Conservation (phyloP, 2,797 vertebrate genomes). For the Erethizon dorsatum region DNA sequence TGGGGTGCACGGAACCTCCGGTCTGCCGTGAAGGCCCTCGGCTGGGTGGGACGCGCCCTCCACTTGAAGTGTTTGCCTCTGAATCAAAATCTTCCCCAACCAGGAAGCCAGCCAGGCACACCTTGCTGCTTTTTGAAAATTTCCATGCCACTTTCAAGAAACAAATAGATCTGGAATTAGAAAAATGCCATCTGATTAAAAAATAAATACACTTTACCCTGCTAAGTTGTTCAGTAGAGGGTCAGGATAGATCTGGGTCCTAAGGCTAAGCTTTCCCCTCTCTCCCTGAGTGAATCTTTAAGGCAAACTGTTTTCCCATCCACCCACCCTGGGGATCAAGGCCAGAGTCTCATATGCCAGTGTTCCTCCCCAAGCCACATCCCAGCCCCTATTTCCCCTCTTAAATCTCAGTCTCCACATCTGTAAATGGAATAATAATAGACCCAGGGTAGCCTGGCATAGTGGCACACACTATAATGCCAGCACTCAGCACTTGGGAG, state of each 20-base stretch:
- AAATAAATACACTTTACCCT: background rate
- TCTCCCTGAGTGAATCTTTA: background rate
- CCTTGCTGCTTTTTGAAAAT: background rate
- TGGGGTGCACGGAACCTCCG: background rate
- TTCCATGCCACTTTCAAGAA: constrained; percentile 10
- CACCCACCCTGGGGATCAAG: background rate
- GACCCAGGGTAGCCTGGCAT: background rate
- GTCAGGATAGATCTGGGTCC: background rate
- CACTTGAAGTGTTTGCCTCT: background rate
- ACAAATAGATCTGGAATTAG: background rate
- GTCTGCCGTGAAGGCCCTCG: background rate
- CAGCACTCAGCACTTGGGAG: background rate
- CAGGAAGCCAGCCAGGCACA: background rate
- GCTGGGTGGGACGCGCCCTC: background rate
- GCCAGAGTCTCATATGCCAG: background rate
- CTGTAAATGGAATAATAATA: background rate
- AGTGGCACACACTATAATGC: background rate
- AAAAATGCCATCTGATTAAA: background rate
- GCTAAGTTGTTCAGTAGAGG: background rate
- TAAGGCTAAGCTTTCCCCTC: background rate
- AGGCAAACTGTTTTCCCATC: background rate
- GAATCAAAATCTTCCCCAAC: background rate
- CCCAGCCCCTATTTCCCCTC: background rate
- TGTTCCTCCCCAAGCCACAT: background rate
- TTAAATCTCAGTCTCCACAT: background rate